Evolutionary conservation across 2,888 invertebrate genomes (phyloP).

Genomic region (Hoplodrina ambigua): DNA sequence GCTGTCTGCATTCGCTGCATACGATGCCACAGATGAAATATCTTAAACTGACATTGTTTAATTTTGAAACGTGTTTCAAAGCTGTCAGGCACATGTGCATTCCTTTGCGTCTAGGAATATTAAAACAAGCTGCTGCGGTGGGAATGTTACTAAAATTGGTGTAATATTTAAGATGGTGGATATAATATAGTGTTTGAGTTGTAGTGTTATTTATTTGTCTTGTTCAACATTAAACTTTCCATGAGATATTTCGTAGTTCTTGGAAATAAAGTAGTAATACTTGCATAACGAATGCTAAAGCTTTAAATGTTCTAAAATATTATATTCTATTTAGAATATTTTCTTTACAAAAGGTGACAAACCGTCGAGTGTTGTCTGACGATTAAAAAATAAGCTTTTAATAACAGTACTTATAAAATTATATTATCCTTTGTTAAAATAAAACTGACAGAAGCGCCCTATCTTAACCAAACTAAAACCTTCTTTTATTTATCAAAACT

Average conservation of each 20-base stretch:
- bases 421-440: too few species aligned
- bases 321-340: too few species aligned
- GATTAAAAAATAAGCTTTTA: too few species aligned
- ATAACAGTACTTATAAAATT: too few species aligned
- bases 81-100: slow-evolving; percentile 59
- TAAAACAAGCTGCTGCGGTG: slow-evolving; percentile 38
- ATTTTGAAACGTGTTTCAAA: slow-evolving; percentile 63
- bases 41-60: slow-evolving; percentile 65
- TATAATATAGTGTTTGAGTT: slow-evolving; percentile 7
- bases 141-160: slow-evolving; percentile 35
- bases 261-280: background rate
- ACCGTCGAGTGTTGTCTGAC: too few species aligned
- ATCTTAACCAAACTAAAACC: too few species aligned
- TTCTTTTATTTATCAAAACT: too few species aligned
- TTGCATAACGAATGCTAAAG: too few species aligned
- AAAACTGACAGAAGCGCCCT: too few species aligned
- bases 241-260: slow-evolving; percentile 5
- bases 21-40: slow-evolving; percentile 50
- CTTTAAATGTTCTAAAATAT: too few species aligned
- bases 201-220: slow-evolving; percentile 5
- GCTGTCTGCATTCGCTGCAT: slow-evolving; percentile 56
- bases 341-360: too few species aligned
- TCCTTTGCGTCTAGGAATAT: slow-evolving; percentile 48
- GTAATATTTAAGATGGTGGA: slow-evolving; percentile 24
- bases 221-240: slow-evolving; percentile 8